phyloP scores from a whole-genome alignment of 2,797 vertebrate genomes.

The Petrocephalus schoutedeni region DNA sequence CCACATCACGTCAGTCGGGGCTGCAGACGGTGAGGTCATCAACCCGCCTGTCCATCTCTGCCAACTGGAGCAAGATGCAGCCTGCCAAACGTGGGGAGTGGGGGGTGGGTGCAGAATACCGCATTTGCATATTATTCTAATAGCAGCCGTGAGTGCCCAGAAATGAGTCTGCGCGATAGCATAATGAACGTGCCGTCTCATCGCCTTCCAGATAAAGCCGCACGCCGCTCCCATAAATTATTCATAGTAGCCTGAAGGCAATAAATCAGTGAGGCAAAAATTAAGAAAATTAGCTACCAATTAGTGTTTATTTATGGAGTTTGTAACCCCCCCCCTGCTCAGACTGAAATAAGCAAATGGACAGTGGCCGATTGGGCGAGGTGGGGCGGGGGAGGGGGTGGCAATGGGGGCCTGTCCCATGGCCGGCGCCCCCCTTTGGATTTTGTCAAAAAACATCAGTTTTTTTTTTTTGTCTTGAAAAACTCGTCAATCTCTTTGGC shows the following conservation, averaged over 20 bases:
- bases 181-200: constrained; percentile 81
- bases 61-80: constrained; percentile 26
- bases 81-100: constrained; percentile 24
- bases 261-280: constrained; percentile 86
- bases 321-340: constrained; percentile 25
- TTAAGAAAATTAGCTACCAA: constrained; percentile 87
- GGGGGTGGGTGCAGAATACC: not conserved
- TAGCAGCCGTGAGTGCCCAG: constrained; percentile 68
- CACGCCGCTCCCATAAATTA: constrained; percentile 71
- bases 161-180: constrained; percentile 73
- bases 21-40: constrained; percentile 25
- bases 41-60: constrained; percentile 10
- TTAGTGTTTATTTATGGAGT: constrained; percentile 88
- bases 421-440: not conserved
- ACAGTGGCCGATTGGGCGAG: not conserved
- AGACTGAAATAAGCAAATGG: not conserved
- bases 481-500: not conserved
- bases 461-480: not conserved
- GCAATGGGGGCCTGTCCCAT: not conserved
- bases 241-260: constrained; percentile 84
- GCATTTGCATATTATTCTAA: constrained; percentile 77
- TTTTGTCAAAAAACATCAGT: not conserved
- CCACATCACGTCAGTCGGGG: not conserved
- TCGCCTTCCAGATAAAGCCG: constrained; percentile 79
- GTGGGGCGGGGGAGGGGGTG: not conserved